Percentiles rank a stretch among this genome's conserved stretches.
phyloP scores from a whole-genome alignment of 2,888 invertebrate species.

The Laspeyria flexula region DNA sequence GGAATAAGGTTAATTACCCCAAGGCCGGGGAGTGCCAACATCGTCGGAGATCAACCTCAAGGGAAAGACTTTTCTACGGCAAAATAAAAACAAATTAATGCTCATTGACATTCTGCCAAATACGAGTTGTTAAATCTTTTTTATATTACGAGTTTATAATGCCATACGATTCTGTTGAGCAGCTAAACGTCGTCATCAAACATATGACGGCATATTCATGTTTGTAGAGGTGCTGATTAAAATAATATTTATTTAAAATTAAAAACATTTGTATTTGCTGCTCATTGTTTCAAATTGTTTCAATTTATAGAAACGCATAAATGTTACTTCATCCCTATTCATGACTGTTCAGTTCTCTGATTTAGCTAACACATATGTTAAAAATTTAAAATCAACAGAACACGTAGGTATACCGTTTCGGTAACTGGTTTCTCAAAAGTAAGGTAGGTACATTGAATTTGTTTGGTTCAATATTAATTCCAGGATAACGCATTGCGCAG shows the following conservation, averaged over 20 bases:
- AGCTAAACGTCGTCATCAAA: conserved; percentile 18
- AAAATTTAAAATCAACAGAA: too few species aligned
- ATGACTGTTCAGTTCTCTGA: too few species aligned
- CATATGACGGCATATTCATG: conserved; percentile 10
- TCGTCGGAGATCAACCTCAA: conserved; percentile 32
- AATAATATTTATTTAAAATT: conserved; percentile 1
- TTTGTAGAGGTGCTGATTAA: conserved; percentile 13
- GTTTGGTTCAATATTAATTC: too few species aligned
- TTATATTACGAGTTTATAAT: conserved; percentile 20
- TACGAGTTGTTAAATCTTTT: conserved; percentile 32
- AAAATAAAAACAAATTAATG: conserved; percentile 52
- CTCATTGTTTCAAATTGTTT: neutral
- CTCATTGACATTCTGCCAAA: conserved; percentile 54
- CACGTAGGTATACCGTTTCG: too few species aligned
- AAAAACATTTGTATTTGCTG: conserved; percentile 3
- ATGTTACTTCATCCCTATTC: neutral
- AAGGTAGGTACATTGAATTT: too few species aligned
- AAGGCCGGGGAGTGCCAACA: conserved; percentile 71
- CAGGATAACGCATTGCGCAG: neutral
- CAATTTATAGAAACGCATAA: too few species aligned
- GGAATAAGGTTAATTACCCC: conserved; percentile 80
- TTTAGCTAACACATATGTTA: too few species aligned
- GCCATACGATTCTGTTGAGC: conserved; percentile 12
- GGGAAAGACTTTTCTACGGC: conserved; percentile 44
- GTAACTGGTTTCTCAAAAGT: too few species aligned